Evolutionary conservation across 2,888 invertebrate genomes (phyloP), one percentile per base, ranked within the genome.

Genomic region (Chymomyza procnemis): DNA sequence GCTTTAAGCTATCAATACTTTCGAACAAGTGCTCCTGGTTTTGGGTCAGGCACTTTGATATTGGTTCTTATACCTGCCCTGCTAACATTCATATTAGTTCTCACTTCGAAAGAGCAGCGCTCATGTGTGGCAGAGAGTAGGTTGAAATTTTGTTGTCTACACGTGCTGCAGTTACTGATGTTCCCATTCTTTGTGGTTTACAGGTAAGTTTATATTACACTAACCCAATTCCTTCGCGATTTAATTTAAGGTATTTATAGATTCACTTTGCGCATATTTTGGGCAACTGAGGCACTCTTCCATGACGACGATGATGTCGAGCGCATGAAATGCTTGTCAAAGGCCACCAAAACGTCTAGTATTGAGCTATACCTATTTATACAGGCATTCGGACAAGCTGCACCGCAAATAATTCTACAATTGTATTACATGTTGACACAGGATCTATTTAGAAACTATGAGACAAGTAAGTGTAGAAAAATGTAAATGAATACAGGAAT

Each of bases 311-410:
- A 94, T 72, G 93, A 94, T 50, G 92, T 92, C 48, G 93, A 93
- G 70, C 93, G 93, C 14, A 91, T 92, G 80, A 93, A 94, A 70
- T 94, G 95, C 12, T 87, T 95, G 56, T 83, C 91, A 8, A 91
- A 92, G 66, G 93, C 94, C 4, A 92, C 93, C 21, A 92, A 93
- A 62, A 94, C 95, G 1, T 94, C 95, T 21, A 93, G 94, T n/a
- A 92, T 94, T 75, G 96, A 96, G 88, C 91, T 96, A 41, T 96
- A 96, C 86, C 92, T 95, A 62, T 95, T 96, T 79, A 92, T 96
- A 12, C 96, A 96, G 89, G 94, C 95, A 1, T 96, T 95, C 90
- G 91, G 95, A 9, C 96, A 96, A 85, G 93, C 95, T 2, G 94
- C 94, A 0, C 96, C 96, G 0, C 95, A 95, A 89, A 93, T 94